Evolutionary conservation across 2,888 invertebrate genomes (phyloP), one percentile per base, ranked within the genome.

Genomic region (Protula sp.): DNA sequence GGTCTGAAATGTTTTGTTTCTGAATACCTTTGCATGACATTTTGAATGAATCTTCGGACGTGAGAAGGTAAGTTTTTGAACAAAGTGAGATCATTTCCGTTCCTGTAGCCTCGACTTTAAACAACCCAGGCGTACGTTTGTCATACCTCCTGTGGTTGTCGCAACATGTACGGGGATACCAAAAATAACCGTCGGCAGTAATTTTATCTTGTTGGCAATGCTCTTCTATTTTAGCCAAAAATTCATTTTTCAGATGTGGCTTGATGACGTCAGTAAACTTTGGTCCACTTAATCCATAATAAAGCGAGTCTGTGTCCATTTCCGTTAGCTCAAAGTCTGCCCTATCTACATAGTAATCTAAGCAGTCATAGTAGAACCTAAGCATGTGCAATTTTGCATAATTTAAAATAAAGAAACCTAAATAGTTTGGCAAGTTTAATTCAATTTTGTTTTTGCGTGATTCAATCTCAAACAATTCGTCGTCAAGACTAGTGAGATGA

Each of bases 231-330:
- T 38, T 38, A 38, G 9, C 38, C 9, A 38, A 9, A 38, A 38
- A 38, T 38, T 38, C 38, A 38, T 9, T 9, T 19, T 38, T 38
- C 19, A 38, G 19, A 38, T 38, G 38, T 38, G 9, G 9, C 19
- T 9, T 38, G 38, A 38, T 19, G 19, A 19, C 38, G 9, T 38
- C 38, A 38, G 9, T 14, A 9, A 24, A 9, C 5, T 9, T 9
- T 27, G 9, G 5, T 14, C 9, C 28, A 53, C 26, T 29, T 9
- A 53, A 9, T 9, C 26, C 28, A 9, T 28, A 27, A 22, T 53
- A 53, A 14, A 53, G 29, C 24, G 9, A 14, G 24, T 53, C 53
- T 53, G 53, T 53, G 28, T 53, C 53, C 53, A 53, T 53, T 53
- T 53, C 26, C 9, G 5, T 9, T 9, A 14, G 28, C 29, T 53